These are phyloP conservation scores for Amiota mariae DNA, from an alignment of 2,888 invertebrate species.

Conservation along the genomic window DNA sequence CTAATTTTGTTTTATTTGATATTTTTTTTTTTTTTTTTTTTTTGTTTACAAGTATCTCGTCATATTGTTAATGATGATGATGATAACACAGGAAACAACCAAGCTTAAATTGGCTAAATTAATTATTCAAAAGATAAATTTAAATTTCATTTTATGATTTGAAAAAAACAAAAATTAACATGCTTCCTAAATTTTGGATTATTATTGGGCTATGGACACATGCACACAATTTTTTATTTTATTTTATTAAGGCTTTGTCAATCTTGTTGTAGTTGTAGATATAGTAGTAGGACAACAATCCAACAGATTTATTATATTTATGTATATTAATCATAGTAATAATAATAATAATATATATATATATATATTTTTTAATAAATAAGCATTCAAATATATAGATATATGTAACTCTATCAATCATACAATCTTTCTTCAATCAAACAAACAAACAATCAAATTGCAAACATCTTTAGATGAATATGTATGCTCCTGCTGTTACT, in stretches of 20 bases:
- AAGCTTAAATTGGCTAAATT: no score
- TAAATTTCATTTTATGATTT: no score
- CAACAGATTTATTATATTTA: conserved; percentile 47
- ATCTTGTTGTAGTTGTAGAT: background rate
- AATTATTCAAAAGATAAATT: no score
- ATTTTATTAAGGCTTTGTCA: conserved; percentile 19
- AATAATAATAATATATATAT: no score
- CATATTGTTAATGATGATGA: no score
- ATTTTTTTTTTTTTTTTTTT: conserved; percentile 28
- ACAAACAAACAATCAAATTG: conserved; percentile 7
- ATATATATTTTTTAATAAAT: conserved; percentile 25
- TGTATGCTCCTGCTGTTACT: no score
- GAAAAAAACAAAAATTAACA: no score
- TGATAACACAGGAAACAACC: no score
- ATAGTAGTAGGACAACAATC: conserved; percentile 28
- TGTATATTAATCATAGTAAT: no score
- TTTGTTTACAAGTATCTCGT: background rate
- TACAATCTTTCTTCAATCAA: conserved; percentile 4
- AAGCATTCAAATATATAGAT: conserved; percentile 11
- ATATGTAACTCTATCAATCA: background rate
- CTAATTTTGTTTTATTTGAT: conserved; percentile 31
- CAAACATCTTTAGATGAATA: no score
- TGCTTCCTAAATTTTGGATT: background rate
- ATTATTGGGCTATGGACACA: conserved; percentile 7
- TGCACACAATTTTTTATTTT: conserved; percentile 9